Evolutionary conservation across 2,113 vertebrate species (phyloP).

Genomic region (Piprites chloris): DNA sequence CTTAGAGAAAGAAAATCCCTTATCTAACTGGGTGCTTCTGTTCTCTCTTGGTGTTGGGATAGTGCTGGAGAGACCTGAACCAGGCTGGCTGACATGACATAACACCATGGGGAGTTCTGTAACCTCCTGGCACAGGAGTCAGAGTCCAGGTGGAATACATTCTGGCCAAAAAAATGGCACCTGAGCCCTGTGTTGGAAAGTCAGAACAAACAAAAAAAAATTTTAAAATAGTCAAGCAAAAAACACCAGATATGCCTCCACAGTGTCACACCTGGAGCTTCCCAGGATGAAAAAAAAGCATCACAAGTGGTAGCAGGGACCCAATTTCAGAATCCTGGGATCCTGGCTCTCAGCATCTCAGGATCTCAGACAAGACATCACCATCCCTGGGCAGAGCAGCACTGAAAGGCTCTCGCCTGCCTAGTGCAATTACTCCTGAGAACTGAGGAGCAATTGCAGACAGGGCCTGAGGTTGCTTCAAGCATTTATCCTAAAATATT

Average conservation of each 20-base stretch:
- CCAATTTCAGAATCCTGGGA: neutral
- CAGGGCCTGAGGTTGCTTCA: neutral
- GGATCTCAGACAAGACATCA: neutral
- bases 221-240: neutral
- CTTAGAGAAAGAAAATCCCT: neutral
- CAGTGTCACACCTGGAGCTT: rapidly evolving
- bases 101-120: neutral
- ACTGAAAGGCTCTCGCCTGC: neutral
- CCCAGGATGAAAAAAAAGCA: neutral
- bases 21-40: neutral
- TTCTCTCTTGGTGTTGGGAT: neutral
- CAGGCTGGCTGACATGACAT: neutral
- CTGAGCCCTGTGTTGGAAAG: neutral
- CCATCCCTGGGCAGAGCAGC: neutral
- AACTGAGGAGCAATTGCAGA: neutral
- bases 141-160: neutral
- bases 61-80: neutral
- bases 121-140: neutral
- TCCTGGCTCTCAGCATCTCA: too few species aligned
- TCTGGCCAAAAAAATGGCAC: neutral
- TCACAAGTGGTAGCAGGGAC: neutral
- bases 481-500: neutral
- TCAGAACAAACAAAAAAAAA: neutral
- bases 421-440: neutral
- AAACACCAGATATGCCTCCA: neutral